Evolutionary conservation across 1,140 invertebrate genomes (phyloP).

Genomic region (Achatina immaculata): DNA sequence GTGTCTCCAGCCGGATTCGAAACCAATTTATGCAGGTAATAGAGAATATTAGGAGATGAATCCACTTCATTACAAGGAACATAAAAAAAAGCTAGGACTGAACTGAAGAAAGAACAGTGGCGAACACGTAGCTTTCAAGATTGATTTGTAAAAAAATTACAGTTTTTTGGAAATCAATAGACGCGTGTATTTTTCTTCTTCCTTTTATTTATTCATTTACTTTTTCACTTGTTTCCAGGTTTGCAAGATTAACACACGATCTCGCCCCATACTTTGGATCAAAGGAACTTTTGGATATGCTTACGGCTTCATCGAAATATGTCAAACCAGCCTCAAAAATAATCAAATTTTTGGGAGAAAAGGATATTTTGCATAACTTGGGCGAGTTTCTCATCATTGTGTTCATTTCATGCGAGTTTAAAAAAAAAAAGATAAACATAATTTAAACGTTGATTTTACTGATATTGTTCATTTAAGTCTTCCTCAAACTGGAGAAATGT

Average conservation of each 20-base stretch:
- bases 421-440: not conserved
- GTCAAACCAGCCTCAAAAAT: slow-evolving; percentile 39
- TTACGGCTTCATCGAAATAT: slow-evolving; percentile 43
- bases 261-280: slow-evolving; percentile 45
- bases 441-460: too few species aligned
- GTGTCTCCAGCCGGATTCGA: too few species aligned
- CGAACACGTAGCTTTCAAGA: not conserved
- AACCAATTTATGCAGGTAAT: too few species aligned
- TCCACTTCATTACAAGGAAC: not conserved
- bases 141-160: not conserved
- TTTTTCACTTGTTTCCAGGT: slow-evolving; percentile 37
- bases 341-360: slow-evolving; percentile 31
- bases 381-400: slow-evolving; percentile 39
- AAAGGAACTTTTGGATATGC: slow-evolving; percentile 39
- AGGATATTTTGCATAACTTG: slow-evolving; percentile 25
- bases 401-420: not conserved
- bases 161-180: not conserved
- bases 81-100: not conserved
- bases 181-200: not conserved
- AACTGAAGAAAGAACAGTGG: not conserved
- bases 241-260: slow-evolving; percentile 40
- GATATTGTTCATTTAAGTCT: too few species aligned
- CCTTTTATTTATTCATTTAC: not conserved
- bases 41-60: not conserved
- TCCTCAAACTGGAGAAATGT: not conserved